phyloP scores from a whole-genome alignment of 2,888 invertebrate species.

The Nemotelus nigrinus region DNA sequence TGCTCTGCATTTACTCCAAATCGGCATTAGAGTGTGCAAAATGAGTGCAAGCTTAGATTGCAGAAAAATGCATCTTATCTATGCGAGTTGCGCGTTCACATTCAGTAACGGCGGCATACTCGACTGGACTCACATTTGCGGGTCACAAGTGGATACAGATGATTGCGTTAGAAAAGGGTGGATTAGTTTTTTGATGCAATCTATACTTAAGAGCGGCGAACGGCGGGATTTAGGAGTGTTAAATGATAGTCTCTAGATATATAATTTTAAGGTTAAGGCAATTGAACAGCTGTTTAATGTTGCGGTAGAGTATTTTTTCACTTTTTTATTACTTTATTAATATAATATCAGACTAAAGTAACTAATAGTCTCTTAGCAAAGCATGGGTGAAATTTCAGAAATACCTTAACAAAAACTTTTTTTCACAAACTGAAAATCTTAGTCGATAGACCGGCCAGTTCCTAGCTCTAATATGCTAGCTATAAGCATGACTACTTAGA shows the following conservation, averaged over 20 bases:
- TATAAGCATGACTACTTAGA: background rate
- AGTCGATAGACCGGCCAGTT: too few species aligned
- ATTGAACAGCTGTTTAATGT: too few species aligned
- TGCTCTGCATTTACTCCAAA: slow-evolving; percentile 10
- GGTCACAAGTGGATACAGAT: background rate
- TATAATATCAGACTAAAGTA: too few species aligned
- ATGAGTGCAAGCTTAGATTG: slow-evolving; percentile 2
- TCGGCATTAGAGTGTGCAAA: slow-evolving; percentile 34
- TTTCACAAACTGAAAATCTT: too few species aligned
- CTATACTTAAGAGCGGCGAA: background rate
- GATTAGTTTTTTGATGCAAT: background rate
- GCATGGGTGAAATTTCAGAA: too few species aligned
- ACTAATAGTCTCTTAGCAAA: too few species aligned
- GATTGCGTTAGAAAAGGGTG: slow-evolving; percentile 9
- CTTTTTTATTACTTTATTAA: background rate
- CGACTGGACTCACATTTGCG: slow-evolving; percentile 16
- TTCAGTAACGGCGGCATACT: background rate
- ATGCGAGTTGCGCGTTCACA: slow-evolving; percentile 26
- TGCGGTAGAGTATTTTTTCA: background rate
- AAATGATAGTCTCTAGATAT: too few species aligned
- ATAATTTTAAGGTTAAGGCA: too few species aligned
- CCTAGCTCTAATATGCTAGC: too few species aligned
- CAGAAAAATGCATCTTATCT: slow-evolving; percentile 30
- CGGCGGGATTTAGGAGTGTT: too few species aligned
- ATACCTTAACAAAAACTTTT: too few species aligned